A percentile compares a stretch with the other conserved stretches of the same genome.
These are phyloP conservation scores for Charaxes varanes DNA, from an alignment of 1,140 invertebrate genomes.

Conservation along the genomic window DNA sequence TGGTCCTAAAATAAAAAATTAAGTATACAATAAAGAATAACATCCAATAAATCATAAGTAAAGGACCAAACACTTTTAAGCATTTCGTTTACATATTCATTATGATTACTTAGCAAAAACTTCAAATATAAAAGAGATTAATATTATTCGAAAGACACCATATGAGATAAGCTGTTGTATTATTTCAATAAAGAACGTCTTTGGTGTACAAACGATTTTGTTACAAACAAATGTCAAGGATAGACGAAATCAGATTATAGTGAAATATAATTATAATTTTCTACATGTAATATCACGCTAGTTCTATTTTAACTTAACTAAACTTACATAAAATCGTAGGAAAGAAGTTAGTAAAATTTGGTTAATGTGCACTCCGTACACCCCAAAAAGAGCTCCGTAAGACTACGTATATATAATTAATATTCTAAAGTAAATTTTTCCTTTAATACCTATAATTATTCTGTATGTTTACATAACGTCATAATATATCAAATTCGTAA, in stretches of 20 bases:
- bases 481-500: no score
- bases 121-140: neutral
- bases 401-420: slow-evolving; percentile 11
- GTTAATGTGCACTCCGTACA: slow-evolving; percentile 27
- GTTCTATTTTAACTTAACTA: slow-evolving; percentile 31
- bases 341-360: slow-evolving; percentile 24
- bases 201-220: slow-evolving; percentile 8
- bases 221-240: slow-evolving; percentile 1
- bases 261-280: slow-evolving; percentile 41
- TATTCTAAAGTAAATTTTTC: no score
- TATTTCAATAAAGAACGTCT: neutral
- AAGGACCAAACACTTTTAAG: slow-evolving; percentile 9
- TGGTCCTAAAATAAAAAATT: slow-evolving; percentile 21
- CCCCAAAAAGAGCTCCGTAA: slow-evolving; percentile 34
- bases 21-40: slow-evolving; percentile 9
- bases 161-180: neutral
- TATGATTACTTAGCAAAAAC: neutral
- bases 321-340: slow-evolving; percentile 20
- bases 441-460: no score
- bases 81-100: no score
- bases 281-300: slow-evolving; percentile 52
- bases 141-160: neutral
- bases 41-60: slow-evolving; percentile 10
- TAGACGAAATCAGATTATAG: neutral
- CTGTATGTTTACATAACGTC: no score